Percentiles rank a stretch among this genome's conserved stretches.
phyloP scores from a whole-genome alignment of 2,797 vertebrate genomes.

The Propithecus perrieri region DNA sequence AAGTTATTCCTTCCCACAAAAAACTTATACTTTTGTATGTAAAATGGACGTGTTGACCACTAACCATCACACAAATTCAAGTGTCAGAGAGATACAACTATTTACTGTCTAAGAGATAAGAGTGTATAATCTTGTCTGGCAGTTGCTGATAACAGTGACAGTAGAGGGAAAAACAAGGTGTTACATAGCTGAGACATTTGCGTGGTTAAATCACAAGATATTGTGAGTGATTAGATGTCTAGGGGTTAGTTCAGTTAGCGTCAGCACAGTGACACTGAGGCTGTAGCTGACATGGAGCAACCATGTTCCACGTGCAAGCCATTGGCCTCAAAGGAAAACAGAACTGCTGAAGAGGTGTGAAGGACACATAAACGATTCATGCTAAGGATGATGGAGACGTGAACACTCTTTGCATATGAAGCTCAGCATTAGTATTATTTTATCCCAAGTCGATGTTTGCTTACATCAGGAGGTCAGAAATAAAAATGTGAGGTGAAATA shows the following conservation, averaged over 20 bases:
- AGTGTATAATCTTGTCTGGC: neutral
- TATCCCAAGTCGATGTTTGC: neutral
- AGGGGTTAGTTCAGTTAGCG: neutral
- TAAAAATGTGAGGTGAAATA: neutral
- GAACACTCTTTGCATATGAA: neutral
- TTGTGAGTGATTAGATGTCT: neutral
- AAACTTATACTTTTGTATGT: neutral
- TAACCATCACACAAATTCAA: neutral
- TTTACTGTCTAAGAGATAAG: neutral
- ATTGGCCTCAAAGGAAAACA: neutral
- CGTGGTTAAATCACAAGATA: neutral
- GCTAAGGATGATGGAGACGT: rapidly evolving
- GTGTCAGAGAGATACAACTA: neutral
- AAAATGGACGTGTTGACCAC: neutral
- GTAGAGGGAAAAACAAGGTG: neutral
- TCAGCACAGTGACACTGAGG: neutral
- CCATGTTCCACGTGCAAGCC: neutral
- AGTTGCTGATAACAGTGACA: neutral
- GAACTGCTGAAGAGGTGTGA: neutral
- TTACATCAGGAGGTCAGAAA: neutral
- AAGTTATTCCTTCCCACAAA: neutral
- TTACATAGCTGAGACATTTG: neutral
- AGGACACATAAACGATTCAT: neutral
- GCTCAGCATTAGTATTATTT: neutral
- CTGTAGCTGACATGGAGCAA: neutral